Evolutionary conservation across 2,797 vertebrate genomes (phyloP), one percentile per base, ranked within the genome.

Genomic region (Eulemur coronatus): DNA sequence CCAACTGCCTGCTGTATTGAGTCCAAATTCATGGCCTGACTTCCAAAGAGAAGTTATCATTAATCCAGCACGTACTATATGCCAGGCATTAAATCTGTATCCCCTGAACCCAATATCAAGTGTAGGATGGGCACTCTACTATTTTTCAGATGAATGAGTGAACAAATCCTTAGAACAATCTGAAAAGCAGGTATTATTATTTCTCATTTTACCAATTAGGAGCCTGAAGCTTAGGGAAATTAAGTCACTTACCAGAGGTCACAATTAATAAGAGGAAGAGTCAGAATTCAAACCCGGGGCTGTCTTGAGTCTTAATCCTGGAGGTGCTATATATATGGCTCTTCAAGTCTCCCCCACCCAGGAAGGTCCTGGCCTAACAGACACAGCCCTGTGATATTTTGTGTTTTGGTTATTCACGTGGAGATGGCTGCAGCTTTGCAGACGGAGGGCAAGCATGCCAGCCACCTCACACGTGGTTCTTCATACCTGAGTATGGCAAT

Each of bases 21-120:
- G 28, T 79, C 67, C 59, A 88, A 88, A 84, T 82, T 93, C 72
- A 73, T 33, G 63, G 61, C 48, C 50, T 89, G 84, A 89, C 30
- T 48, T 97, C 91, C 87, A 93, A 93, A 94, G 69, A 80, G 17
- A 94, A 61, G 43, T 38, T 94, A n/a, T 73, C 48, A 22, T 55
- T 81, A 70, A 96, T 26, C 52, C 1, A 5, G 52, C n/a, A 75
- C 50, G 73, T 85, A 75, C 48, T 76, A n/a, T 9, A 24, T 65
- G 55, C 28, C 76, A 41, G 10, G 48, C 5, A 28, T 28, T 81
- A 17, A 75, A 46, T 75, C 69, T 5, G 3, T 7, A 24, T 17
- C 14, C 20, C 82, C 59, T 69, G 90, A 93, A 80, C 48, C 35
- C 55, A 86, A 33, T 67, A 81, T 43, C 67, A 63, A 59, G 67